Percentiles rank a stretch among this genome's conserved stretches.
Evolutionary conservation across 2,888 invertebrate species (phyloP).

Genomic region (Acleris literana): DNA sequence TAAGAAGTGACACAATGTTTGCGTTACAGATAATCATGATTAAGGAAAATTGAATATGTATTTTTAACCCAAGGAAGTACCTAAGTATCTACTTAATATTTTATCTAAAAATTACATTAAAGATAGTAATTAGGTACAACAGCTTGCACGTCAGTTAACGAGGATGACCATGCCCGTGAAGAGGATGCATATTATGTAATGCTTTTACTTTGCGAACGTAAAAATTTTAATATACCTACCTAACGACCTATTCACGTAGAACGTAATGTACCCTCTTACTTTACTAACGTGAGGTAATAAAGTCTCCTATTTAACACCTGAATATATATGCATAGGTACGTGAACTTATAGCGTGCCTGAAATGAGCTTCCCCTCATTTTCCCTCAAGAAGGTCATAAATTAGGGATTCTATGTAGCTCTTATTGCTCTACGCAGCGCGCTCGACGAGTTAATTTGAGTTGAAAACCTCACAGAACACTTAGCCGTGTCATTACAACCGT

Average conservation of each 20-base stretch:
- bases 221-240: constrained; percentile 14
- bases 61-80: too few species aligned
- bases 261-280: constrained; percentile 9
- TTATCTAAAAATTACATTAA: not conserved
- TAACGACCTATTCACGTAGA: constrained; percentile 9
- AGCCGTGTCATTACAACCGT: constrained; percentile 29
- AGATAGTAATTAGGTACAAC: not conserved
- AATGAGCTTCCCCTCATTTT: constrained; percentile 35
- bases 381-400: constrained; percentile 31
- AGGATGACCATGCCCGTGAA: constrained; percentile 1
- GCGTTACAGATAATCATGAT: not conserved
- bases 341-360: constrained; percentile 9
- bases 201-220: constrained; percentile 5
- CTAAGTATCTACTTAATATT: too few species aligned
- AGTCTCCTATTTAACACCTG: not conserved
- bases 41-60: too few species aligned
- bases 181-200: constrained; percentile 24
- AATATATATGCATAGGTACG: not conserved
- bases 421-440: constrained; percentile 26
- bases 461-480: constrained; percentile 29
- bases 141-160: constrained; percentile 6
- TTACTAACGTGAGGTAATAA: constrained; percentile 4
- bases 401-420: constrained; percentile 26
- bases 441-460: constrained; percentile 31
- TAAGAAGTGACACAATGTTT: not conserved